Percentiles rank a stretch among this genome's conserved stretches.
Conservation (phyloP, 2,797 vertebrate species). For the Leptodactylus fallax region DNA sequence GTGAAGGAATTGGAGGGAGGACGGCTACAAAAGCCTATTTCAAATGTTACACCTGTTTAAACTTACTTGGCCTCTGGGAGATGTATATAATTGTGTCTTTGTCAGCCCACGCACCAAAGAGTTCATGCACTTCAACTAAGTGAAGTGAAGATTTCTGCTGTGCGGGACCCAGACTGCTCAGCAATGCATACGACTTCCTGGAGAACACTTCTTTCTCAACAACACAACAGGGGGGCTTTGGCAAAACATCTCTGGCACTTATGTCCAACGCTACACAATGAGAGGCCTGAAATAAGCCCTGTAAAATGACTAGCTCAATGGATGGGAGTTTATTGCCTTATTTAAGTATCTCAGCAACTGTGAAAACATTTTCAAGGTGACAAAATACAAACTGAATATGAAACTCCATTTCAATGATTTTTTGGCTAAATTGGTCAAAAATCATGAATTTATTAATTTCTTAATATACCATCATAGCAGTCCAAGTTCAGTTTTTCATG, state of each 20-base stretch:
- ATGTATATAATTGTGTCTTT: constrained; percentile 59
- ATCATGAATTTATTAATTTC: background rate
- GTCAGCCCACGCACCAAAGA: constrained; percentile 59
- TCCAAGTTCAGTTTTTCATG: background rate
- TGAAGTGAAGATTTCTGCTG: constrained; percentile 39
- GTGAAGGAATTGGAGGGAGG: constrained; percentile 22
- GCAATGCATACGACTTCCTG: constrained; percentile 50
- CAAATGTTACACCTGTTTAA: constrained; percentile 60
- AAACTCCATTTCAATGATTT: no score
- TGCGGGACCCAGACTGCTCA: constrained; percentile 34
- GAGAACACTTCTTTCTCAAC: constrained; percentile 23
- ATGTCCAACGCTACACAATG: constrained; percentile 37
- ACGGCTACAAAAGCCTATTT: constrained; percentile 59
- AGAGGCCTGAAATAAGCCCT: background rate
- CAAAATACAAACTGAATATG: no score
- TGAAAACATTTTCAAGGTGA: background rate
- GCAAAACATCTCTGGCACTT: constrained; percentile 39
- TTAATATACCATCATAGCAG: background rate
- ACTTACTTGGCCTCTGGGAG: constrained; percentile 49
- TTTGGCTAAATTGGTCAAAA: background rate
- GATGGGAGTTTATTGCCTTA: constrained; percentile 19
- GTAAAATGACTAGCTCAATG: constrained; percentile 27
- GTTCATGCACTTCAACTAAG: constrained; percentile 57
- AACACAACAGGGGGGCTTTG: constrained; percentile 53
- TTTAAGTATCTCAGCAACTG: constrained; percentile 19